Evolutionary conservation across 2,113 vertebrate species (phyloP).

Genomic region (Asarcornis scutulata): DNA sequence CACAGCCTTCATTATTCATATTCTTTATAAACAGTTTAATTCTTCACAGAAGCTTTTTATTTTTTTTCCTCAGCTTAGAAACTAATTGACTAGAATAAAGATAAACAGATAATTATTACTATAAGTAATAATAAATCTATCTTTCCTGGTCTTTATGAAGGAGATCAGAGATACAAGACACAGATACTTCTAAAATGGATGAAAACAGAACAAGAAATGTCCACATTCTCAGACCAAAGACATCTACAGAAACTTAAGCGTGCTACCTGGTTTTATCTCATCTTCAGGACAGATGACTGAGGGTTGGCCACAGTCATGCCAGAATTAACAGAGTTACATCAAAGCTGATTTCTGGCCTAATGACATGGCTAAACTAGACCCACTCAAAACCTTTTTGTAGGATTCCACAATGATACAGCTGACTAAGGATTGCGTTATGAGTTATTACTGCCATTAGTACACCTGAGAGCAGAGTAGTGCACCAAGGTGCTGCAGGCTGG

Average conservation of each 20-base stretch:
- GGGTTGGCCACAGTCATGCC: not conserved
- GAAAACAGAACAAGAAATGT: not conserved
- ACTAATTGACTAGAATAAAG: not conserved
- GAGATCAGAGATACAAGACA: not conserved
- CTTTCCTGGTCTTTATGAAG: not conserved
- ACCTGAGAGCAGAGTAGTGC: not conserved
- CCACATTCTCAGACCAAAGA: not conserved
- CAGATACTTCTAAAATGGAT: not conserved
- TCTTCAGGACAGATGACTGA: fast-evolving
- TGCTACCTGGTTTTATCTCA: not conserved
- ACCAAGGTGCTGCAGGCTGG: fast-evolving
- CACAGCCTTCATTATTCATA: not conserved
- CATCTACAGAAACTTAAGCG: not conserved
- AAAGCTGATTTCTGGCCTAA: not conserved
- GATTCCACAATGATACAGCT: not conserved
- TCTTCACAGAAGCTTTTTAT: not conserved
- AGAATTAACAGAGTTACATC: not conserved
- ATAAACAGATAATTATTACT: not conserved
- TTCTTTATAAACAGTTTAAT: not conserved
- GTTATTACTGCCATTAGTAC: not conserved
- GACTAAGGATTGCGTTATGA: not conserved
- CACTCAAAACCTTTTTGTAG: not conserved
- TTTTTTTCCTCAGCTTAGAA: conserved; percentile 13
- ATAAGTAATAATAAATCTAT: not conserved
- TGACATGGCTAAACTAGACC: not conserved